These are phyloP conservation scores for Cephus nigrinus DNA, from an alignment of 2,888 invertebrate species.

Conservation along the genomic window DNA sequence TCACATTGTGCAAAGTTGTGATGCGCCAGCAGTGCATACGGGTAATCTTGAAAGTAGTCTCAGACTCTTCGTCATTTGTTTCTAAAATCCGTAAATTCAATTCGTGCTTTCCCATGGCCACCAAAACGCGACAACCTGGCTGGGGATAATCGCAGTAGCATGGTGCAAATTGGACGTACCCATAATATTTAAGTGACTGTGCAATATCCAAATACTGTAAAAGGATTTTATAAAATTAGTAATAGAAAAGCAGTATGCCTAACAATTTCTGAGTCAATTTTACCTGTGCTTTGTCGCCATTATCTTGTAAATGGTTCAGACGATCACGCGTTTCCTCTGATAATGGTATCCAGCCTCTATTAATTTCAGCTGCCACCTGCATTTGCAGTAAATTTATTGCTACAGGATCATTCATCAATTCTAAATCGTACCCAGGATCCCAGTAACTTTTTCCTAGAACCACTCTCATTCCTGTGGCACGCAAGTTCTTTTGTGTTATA, in stretches of 20 bases:
- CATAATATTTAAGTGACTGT: conserved; percentile 87
- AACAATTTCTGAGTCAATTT: conserved; percentile 1
- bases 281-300: conserved; percentile 86
- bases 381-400: conserved; percentile 88
- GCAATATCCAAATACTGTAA: conserved; percentile 87
- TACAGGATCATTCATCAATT: conserved; percentile 83
- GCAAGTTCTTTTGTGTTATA: conserved; percentile 81
- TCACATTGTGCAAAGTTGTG: conserved; percentile 82
- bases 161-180: conserved; percentile 83
- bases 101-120: conserved; percentile 89
- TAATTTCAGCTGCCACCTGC: conserved; percentile 88
- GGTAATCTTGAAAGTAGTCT: conserved; percentile 92
- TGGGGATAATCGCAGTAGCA: conserved; percentile 83
- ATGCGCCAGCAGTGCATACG: conserved; percentile 98
- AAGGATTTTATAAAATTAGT: conserved; percentile 27
- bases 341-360: conserved; percentile 85
- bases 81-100: conserved; percentile 75
- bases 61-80: conserved; percentile 75
- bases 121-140: conserved; percentile 74
- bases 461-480: conserved; percentile 82
- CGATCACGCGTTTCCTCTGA: conserved; percentile 77
- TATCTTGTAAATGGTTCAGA: conserved; percentile 77
- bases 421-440: conserved; percentile 86
- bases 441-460: conserved; percentile 93
- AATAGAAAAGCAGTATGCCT: conserved; percentile 12